Evolutionary conservation across 2,888 invertebrate species (phyloP), one percentile per base, ranked within the genome.

Genomic region (Diarsia dahlii): DNA sequence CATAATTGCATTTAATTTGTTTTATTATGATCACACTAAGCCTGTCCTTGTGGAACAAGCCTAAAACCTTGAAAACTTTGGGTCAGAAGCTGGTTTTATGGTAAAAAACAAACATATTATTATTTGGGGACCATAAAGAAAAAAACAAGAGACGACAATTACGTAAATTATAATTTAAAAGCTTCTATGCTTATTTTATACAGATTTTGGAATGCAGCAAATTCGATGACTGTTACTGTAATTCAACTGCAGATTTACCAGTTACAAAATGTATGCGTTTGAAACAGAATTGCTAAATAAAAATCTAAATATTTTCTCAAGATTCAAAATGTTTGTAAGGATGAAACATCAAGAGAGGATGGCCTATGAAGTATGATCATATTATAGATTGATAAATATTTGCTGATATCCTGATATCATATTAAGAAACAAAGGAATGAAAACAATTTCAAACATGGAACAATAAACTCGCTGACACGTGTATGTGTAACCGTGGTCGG

Each of bases 381-480:
- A 28, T 23, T 46, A n/a, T n/a, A n/a, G 23, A 69, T 62, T 60
- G 66, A 70, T 60, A 76, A 81, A 76, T 73, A 76, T 6, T 73
- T 18, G 60, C 20, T 82, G 71, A 65, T 67, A 74, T 66, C 60
- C 20, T 82, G 71, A 65, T 67, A 74, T 66, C 60, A 71, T 74
- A 78, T 45, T 50, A 60, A 62, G 63, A 85, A 77, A 83, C 74
- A 82, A 85, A 71, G 71, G 71, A 45, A 56, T 56, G 56, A 46
- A 67, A 70, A 85, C 78, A 82, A 71, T 71, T 71, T 56, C 68
- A 68, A 63, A 81, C 54, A 58, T 69, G 63, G 52, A 73, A 84
- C 69, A 74, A 83, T 85, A 72, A 74, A 69, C 58, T 69, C 45
- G n/a, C 2, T 13, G 28, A 64, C 82, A 82, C 74, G 78, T 78